Percentiles rank a stretch among this genome's conserved stretches.
Conservation (phyloP, 37 sponge, comb jelly and placozoan genomes). For the Oopsacas minuta region DNA sequence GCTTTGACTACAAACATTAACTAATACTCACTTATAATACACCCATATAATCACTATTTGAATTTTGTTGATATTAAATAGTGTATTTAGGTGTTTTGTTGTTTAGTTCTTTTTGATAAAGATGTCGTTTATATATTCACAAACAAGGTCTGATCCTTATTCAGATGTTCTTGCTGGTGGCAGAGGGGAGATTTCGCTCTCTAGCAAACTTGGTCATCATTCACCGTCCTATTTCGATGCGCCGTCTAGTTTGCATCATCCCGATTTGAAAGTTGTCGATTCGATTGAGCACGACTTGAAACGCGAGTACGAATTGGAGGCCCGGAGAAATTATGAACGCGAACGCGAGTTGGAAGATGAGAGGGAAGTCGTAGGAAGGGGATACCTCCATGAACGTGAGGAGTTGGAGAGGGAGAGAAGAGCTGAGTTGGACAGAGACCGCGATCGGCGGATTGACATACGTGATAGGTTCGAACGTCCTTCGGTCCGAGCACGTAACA, state of each 20-base stretch:
- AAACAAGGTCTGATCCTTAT: neutral
- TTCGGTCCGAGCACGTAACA: neutral
- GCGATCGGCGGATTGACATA: neutral
- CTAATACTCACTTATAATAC: neutral
- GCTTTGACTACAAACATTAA: neutral
- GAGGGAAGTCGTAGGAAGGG: neutral
- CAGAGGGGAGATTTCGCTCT: neutral
- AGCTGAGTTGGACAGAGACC: neutral
- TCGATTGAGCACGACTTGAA: neutral
- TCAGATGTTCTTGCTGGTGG: neutral
- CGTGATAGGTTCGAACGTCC: neutral
- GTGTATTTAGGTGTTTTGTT: neutral
- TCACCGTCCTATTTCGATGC: neutral
- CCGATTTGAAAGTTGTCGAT: neutral
- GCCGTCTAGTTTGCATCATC: neutral
- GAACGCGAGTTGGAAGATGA: neutral
- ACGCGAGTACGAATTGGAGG: neutral
- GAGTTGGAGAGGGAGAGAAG: conserved; percentile 8
- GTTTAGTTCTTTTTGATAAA: no score
- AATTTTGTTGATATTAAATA: no score
- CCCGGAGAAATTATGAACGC: neutral
- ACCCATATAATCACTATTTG: no score
- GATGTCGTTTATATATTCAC: neutral
- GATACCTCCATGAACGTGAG: neutral
- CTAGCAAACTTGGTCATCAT: neutral